Base-by-base conservation (phyloP, 2,113 vertebrate genomes). In the Atrichornis clamosus region DNA sequence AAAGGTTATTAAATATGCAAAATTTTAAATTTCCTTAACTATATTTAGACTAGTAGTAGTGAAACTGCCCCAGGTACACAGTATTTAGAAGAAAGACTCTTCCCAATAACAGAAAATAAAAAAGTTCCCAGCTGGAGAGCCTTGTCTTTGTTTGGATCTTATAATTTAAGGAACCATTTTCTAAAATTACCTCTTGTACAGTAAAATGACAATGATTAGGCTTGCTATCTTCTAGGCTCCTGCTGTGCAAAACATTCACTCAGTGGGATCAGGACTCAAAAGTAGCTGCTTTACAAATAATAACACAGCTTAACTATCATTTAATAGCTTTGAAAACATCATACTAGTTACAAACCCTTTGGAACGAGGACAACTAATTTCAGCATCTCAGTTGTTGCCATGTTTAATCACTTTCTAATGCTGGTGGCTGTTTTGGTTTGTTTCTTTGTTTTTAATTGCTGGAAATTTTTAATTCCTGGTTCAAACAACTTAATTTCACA, bases 141-240 rank as follows among this genome's bases (percentile, higher is more conserved):
- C 60, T 93, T 80, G 64, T 81, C 79, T 95, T 97, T 84, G 65
- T 93, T 96, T 95, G 60, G 59, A 73, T 93, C 90, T 97, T 93
- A 90, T 85, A 92, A 96, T 96, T 96, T 96, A 92, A 91, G 72
- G 84, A 94, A 96, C 89, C 53, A 86, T 97, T 97, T 96, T 94
- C 90, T 94, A 94, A 97, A 96, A 97, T 95, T 96, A 95, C 93
- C 84, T 96, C 81, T 93, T 90, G 87, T 96, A 95, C 89, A 94
- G 90, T 93, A 89, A 97, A 96, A 97, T 93, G 93, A 91, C 94
- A 96, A 93, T 95, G 96, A 97, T 96, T 95, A 96, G 92, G 23
- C 78, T 89, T 56, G 65, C 75, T 95, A 60, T 93, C 81, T 90
- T 85, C 49, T 79, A 87, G 77, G 13, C 55, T 89, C 97, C 96